Conservation (phyloP, 2,113 vertebrate species). For the Paedocypris sp. region DNA sequence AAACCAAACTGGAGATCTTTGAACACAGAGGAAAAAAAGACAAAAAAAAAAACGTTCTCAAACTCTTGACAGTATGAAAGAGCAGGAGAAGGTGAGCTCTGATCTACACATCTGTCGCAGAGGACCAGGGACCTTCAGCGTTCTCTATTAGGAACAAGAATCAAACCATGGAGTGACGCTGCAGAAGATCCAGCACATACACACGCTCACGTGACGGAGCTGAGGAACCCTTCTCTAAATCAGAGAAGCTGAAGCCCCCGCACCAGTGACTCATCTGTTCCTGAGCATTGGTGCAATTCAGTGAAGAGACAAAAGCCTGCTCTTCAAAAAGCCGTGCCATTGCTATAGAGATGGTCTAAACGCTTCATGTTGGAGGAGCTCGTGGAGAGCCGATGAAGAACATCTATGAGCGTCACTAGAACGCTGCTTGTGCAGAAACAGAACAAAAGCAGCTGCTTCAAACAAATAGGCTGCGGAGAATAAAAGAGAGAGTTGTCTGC, state of each 20-base stretch:
- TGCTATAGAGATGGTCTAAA: too few relatives aligned
- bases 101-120: background rate
- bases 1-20: background rate
- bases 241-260: background rate
- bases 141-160: too few relatives aligned
- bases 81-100: constrained; percentile 30
- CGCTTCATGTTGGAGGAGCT: background rate
- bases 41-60: background rate
- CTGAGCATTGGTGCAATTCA: background rate
- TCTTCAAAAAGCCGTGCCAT: background rate
- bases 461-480: background rate
- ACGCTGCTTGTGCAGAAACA: background rate
- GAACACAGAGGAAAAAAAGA: background rate
- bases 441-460: background rate
- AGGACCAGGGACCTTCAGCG: too few relatives aligned
- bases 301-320: background rate
- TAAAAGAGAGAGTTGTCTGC: background rate
- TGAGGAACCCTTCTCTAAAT: background rate
- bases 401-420: constrained; percentile 6
- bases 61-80: background rate
- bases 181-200: too few relatives aligned
- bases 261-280: constrained; percentile 15
- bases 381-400: background rate
- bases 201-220: too few relatives aligned
- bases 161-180: too few relatives aligned